Evolutionary conservation across 1,140 invertebrate genomes (phyloP).

Genomic region (Eueides isabella): DNA sequence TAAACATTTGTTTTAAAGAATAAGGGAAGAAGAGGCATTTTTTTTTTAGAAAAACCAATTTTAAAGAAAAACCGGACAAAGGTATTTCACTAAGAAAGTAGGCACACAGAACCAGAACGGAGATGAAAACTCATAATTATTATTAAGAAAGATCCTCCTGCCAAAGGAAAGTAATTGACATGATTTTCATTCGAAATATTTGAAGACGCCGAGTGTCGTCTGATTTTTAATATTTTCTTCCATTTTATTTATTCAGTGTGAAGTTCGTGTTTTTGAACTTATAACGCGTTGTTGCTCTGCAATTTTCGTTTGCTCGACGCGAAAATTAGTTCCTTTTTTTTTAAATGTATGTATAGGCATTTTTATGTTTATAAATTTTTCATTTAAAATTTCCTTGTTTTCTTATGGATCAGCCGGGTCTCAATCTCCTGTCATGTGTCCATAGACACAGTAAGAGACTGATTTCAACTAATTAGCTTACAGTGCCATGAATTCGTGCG

Average conservation of each 20-base stretch:
- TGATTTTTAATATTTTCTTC: slow-evolving; percentile 1
- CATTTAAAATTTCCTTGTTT: too few relatives aligned
- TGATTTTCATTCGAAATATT: slow-evolving; percentile 20
- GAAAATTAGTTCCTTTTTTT: slow-evolving; percentile 2
- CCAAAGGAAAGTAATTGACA: slow-evolving; percentile 27
- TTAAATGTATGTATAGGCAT: background rate
- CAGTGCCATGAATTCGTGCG: too few relatives aligned
- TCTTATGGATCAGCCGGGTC: too few relatives aligned
- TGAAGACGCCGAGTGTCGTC: slow-evolving; percentile 5
- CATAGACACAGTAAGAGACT: too few relatives aligned
- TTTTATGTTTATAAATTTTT: background rate
- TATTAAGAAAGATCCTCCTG: slow-evolving; percentile 23
- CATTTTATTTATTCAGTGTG: slow-evolving; percentile 12
- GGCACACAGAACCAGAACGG: background rate
- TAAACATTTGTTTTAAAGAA: background rate
- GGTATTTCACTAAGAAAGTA: background rate
- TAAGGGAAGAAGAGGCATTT: background rate
- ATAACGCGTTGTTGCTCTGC: slow-evolving; percentile 23
- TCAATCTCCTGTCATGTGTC: too few relatives aligned
- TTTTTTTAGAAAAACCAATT: slow-evolving; percentile 1
- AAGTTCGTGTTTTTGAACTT: slow-evolving; percentile 4
- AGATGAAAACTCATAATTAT: slow-evolving; percentile 34
- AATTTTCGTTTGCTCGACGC: slow-evolving; percentile 20
- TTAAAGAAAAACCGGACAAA: slow-evolving; percentile 23
- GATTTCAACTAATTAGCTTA: too few relatives aligned